Base-by-base conservation (phyloP, 2,888 invertebrate species). In the Heterodera filipjevi region DNA sequence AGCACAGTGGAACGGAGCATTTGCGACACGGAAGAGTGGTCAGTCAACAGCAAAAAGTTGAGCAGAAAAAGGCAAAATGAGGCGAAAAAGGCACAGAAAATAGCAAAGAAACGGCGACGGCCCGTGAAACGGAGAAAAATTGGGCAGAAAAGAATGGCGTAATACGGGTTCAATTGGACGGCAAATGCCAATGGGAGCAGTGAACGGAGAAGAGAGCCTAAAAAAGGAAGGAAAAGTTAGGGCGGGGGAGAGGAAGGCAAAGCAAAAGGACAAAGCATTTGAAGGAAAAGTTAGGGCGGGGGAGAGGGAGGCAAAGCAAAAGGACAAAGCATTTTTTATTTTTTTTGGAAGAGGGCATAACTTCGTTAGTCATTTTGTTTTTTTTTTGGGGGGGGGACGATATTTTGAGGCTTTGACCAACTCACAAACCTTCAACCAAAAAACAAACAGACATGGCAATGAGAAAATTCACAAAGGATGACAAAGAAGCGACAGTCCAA, bases 401-500 rank as follows among this genome's bases (percentile, higher is more conserved):
- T 39, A 78, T 22, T 27, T n/a, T 6, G 19, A 27, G n/a, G n/a
- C 12, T 12, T 71, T 35, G 32, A 12, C n/a, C 53, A n/a, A 39
- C n/a, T 27, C 27, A 59, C 10, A 49, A 66, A 79, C 79, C 74
- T 79, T 66, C 71, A 27, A 66, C 66, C 12, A 80, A 59, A 64
- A 35, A 74, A 46, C 74, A 66, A 27, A 74, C 19, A 27, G 59
- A 79, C 30, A 35, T 44, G 10, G 87, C 80, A 8, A 84, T 44
- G 22, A 86, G 66, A 22, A 83, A 73, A 73, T 87, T 87, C 49
- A 84, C 77, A 30, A 87, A 32, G 0, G 84, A 80, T 1, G 86
- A 84, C 27, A 87, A 59, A 33, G 85, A 86, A n/a, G 81, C 72
- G 35, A 85, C 85, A 1, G 85, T 83, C 66, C 84, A 84, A 12